Base-by-base conservation (phyloP, 1,140 invertebrate genomes). In the Ptiloglossa arizonensis region DNA sequence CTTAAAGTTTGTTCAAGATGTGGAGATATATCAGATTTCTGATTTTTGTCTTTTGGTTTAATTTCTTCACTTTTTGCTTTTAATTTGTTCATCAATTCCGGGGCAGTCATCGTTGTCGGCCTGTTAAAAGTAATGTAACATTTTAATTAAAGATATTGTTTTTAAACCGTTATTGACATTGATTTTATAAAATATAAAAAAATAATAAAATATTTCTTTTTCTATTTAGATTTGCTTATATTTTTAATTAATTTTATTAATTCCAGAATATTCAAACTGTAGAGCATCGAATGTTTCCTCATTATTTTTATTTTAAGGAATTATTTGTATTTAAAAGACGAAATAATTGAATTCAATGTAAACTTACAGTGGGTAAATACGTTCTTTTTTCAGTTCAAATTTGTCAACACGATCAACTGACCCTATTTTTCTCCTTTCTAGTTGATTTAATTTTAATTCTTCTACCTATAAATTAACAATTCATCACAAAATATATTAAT, bases 401-500 rank as follows among this genome's bases (percentile, higher is more conserved):
- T 90, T 91, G 29, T 92, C 91, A 2, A 80, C 29, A 80, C 86
- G 87, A 57, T 92, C 91, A 0, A 67, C n/a, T 0, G 83, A 74
- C 22, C 63, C 77, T 2, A 74, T 86, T 80, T 90, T 92, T 62
- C 83, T 89, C 80, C 89, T 90, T 73, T 93, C 91, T 75, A 91
- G 79, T 52, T 92, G 91, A 83, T 91, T 93, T 32, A 90, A 81
- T 68, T 91, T 92, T 4, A 93, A 73, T 84, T 92, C 92, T 59
- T 92, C 90, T 19, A 92, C 89, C 92, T 92, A 17, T 0, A 68
- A 48, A 57, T 17, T 56, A 57, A 78, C 9, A 8, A 17, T 54
- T 29, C 1, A 32, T 56, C 62, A 68, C 70, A 54, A 68, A 57
- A 56, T 50, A 66, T 2, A 52, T 62, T 62, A 24, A 44, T 13